Base-by-base conservation (phyloP, 2,113 vertebrate species). In the Nycticryphes semicollaris region DNA sequence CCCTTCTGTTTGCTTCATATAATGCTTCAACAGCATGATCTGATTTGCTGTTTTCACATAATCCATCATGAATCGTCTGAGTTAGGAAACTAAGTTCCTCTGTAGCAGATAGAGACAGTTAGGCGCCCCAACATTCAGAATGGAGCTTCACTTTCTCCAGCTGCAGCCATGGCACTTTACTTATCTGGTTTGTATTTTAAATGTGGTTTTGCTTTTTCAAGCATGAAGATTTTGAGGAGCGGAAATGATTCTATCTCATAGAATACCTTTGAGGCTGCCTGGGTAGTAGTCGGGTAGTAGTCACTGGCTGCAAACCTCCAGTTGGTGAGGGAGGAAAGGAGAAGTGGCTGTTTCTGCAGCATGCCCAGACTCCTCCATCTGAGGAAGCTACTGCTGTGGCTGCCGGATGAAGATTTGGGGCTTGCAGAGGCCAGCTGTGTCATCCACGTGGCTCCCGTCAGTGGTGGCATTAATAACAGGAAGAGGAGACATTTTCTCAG, bases 111-210 rank as follows among this genome's bases (percentile, higher is more conserved):
- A 77, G 75, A 83, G 59, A 43, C 59, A 81, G 60, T 22, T 69
- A 33, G 64, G 33, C 39, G 94, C 43, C 68, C 51, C 30, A 51
- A 0, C n/a, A 2, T 23, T 59, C 50, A 47, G 73, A 78, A 41
- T 19, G 19, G 39, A 69, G 57, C 51, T 92, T 93, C 48, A 47
- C 62, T 89, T 95, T 89, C 77, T 94, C 57, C 0, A 0, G 10
- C n/a, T 78, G 18, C 66, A 68, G 43, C 76, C 79, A 37, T 15
- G 57, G 59, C 13, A 6, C 64, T 87, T 96, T 69, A 80, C 75
- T 84, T 88, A 31, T 79, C 70, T 89, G 47, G 6, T 66, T 89
- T 93, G 93, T 77, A 35, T 95, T 95, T 62, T 94, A 88, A 91
- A 90, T 30, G 2, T 53, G 53, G 79, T 53, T 92, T 92, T 96